Conservation (phyloP, 1,140 invertebrate species). For the Danaus melanippus region DNA sequence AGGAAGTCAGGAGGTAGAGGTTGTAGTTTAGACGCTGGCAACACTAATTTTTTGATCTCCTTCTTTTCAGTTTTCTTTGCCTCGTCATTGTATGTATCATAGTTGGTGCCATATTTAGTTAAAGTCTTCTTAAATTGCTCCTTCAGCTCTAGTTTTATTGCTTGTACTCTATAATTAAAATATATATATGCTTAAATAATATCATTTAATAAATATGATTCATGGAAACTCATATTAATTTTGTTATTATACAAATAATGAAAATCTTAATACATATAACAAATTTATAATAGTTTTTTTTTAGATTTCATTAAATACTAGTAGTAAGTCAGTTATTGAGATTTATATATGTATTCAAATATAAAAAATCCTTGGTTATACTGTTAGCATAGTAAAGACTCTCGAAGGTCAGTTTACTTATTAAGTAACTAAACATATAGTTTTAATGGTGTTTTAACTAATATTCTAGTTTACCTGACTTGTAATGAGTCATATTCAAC, state of each 20-base stretch:
- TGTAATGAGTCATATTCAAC: conserved; percentile 46
- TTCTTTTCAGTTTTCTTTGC: conserved; percentile 3
- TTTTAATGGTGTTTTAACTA: background rate
- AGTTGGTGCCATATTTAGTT: conserved; percentile 22
- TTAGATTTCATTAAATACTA: too few relatives aligned
- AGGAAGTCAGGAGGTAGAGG: conserved; percentile 42
- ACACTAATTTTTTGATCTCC: conserved; percentile 31
- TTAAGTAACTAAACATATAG: too few relatives aligned
- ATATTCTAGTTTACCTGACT: conserved; percentile 28
- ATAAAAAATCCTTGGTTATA: too few relatives aligned
- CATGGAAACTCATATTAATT: too few relatives aligned
- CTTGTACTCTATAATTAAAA: conserved; percentile 34
- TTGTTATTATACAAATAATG: too few relatives aligned
- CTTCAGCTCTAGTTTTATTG: conserved; percentile 31
- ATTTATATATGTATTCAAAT: too few relatives aligned
- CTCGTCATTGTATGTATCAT: conserved; percentile 27
- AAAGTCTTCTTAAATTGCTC: conserved; percentile 32
- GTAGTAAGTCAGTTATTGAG: too few relatives aligned
- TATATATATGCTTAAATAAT: background rate
- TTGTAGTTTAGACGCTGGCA: conserved; percentile 51
- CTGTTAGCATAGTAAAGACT: too few relatives aligned
- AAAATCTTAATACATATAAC: too few relatives aligned
- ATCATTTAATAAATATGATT: too few relatives aligned
- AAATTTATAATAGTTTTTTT: too few relatives aligned
- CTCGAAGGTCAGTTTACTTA: too few relatives aligned